Base-by-base conservation (phyloP, 2,888 invertebrate species). In the Aporophyla nigra region DNA sequence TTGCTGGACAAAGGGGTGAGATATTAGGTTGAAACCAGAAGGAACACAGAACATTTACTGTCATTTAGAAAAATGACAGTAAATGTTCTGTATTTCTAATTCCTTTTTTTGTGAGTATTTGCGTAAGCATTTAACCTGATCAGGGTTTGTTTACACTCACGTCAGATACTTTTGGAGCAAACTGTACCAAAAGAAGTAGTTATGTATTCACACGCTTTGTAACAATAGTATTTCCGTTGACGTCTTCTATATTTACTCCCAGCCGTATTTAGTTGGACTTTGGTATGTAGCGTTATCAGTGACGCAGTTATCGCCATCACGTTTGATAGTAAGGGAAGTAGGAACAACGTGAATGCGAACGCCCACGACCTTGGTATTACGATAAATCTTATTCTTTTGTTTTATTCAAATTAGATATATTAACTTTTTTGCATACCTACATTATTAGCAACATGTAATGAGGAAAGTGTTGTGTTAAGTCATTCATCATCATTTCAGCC, bases 241-340 rank as follows among this genome's bases (percentile, higher is more conserved):
- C 59, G 43, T 46, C 33, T 67, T 46, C 33, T 67, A 24, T 69
- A 71, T 73, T 40, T 69, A 51, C 56, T 72, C 56, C 33, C 19
- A 81, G 59, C 53, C 49, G 33, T 77, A 54, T 24, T 40, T 33
- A 82, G 49, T 54, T 77, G 65, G 80, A 83, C 83, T 83, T 83
- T 71, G 70, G 14, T 27, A 61, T 40, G 33, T 12, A n/a, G 51
- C 59, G 71, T 63, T 84, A 85, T 85, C 85, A 65, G 40, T 85
- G 85, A 85, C 85, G 85, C 71, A 84, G 51, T 71, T 73, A 79
- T 62, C 68, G 62, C 40, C 53, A 74, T 78, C 82, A 62, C 33
- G 24, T 56, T 63, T 74, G 72, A 79, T 79, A 76, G 27, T 51
- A 61, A 12, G 19, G 75, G 84, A 72, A 77, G 68, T 83, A 77